Conservation (phyloP, 2,797 vertebrate genomes). For the Chaetodon trifasciatus region DNA sequence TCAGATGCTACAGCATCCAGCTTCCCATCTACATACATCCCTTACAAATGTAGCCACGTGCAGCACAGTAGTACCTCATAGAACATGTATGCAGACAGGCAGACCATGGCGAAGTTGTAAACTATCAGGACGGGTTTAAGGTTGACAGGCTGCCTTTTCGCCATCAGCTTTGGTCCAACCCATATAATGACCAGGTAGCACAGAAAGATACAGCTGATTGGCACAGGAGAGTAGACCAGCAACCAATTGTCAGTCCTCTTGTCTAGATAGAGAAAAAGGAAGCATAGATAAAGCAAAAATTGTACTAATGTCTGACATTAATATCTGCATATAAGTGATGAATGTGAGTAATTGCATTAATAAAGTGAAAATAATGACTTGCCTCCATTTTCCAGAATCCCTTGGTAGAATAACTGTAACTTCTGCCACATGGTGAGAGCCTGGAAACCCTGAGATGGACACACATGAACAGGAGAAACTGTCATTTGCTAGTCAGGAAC, state of each 20-base stretch:
- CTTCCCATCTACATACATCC: background rate
- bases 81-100: constrained; percentile 84
- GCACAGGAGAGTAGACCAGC: constrained; percentile 80
- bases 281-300: background rate
- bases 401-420: constrained; percentile 67
- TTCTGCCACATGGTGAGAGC: constrained; percentile 68
- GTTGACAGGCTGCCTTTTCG: constrained; percentile 56
- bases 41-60: background rate
- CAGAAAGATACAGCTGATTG: constrained; percentile 75
- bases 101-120: constrained; percentile 83
- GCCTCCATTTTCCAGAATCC: constrained; percentile 82
- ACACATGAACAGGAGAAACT: constrained; percentile 7
- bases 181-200: constrained; percentile 79
- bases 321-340: background rate
- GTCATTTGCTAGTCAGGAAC: background rate
- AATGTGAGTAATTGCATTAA: background rate
- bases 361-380: constrained; percentile 18
- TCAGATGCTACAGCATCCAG: background rate
- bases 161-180: constrained; percentile 73
- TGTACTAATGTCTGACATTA: background rate
- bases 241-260: constrained; percentile 83
- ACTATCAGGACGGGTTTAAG: constrained; percentile 75
- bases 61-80: constrained; percentile 79
- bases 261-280: constrained; percentile 69
- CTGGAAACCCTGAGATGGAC: constrained; percentile 40